Evolutionary conservation across 2,888 invertebrate genomes (phyloP), one percentile per base, ranked within the genome.

Genomic region (Abscondita cerata): DNA sequence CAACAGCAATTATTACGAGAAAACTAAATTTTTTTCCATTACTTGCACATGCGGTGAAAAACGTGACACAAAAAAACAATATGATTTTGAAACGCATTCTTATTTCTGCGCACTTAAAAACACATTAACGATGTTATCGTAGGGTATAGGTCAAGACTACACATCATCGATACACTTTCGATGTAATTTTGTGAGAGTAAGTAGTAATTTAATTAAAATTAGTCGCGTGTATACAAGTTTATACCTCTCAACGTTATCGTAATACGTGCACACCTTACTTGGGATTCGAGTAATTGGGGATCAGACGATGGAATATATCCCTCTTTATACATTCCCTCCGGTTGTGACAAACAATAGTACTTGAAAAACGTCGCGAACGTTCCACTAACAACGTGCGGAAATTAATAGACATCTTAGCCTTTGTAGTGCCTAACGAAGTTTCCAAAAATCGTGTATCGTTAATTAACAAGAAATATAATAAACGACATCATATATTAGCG

Each of bases 201-300:
- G n/a, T 25, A 4, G 6, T 25, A 25, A 25, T 25, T 25, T n/a
- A n/a, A n/a, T n/a, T n/a, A n/a, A n/a, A n/a, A n/a, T n/a, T 25
- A 8, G 25, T 40, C 40, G 20, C 52, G 9, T 25, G 20, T 41
- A 40, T 25, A 52, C 15, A 40, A 25, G 33, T 44, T 33, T 19
- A 31, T 25, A 46, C 44, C 44, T 54, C 34, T 54, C 44, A 20
- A 44, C 53, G 53, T 54, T 54, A 54, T 54, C 53, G 33, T 54
- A 54, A 33, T 54, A 44, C 52, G 52, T 52, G 52, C 52, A 52
- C 44, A 52, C 59, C 52, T 59, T 52, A 59, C 52, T 59, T 16
- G 11, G 25, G 56, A 12, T 18, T 46, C 47, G 52, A 12, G 46
- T 59, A 59, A 59, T 59, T 59, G 52, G 46, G 59, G 59, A 59